Conservation (phyloP, 2,113 vertebrate genomes). For the Psittacula cyanocephala region DNA sequence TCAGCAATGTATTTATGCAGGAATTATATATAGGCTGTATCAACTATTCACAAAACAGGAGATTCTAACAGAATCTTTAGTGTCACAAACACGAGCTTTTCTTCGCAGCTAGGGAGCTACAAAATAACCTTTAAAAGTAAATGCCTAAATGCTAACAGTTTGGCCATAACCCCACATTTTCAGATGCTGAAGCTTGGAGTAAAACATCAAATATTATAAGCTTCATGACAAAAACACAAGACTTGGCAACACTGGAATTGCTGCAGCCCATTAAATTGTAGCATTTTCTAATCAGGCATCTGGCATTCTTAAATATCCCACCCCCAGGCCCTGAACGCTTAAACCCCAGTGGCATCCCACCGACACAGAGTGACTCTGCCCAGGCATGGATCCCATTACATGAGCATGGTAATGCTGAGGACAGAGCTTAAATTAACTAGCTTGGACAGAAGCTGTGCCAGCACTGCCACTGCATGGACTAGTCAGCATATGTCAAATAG, state of each 20-base stretch:
- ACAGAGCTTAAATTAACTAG: not conserved
- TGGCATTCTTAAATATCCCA: not conserved
- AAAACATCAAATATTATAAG: not conserved
- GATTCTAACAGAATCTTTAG: not conserved
- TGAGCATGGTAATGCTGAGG: not conserved
- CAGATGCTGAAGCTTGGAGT: not conserved
- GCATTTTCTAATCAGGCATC: not conserved
- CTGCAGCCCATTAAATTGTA: not conserved
- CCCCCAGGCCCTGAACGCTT: not conserved
- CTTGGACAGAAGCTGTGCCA: slow-evolving; percentile 17
- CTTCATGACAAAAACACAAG: not conserved
- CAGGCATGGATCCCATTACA: accelerated
- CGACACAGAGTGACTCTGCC: not conserved
- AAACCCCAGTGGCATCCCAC: not conserved
- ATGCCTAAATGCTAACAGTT: not conserved
- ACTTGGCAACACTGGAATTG: not conserved
- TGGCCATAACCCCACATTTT: not conserved
- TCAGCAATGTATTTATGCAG: not conserved
- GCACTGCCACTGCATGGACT: not conserved
- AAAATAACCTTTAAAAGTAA: not conserved
- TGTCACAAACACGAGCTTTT: not conserved
- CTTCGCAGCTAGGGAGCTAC: not conserved
- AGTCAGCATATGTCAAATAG: not conserved
- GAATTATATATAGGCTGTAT: not conserved
- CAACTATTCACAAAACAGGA: not conserved